A percentile compares a stretch with the other conserved stretches of the same genome.
These are phyloP conservation scores for Labeo calbasu DNA, from an alignment of 2,797 vertebrate genomes.

Conservation along the genomic window DNA sequence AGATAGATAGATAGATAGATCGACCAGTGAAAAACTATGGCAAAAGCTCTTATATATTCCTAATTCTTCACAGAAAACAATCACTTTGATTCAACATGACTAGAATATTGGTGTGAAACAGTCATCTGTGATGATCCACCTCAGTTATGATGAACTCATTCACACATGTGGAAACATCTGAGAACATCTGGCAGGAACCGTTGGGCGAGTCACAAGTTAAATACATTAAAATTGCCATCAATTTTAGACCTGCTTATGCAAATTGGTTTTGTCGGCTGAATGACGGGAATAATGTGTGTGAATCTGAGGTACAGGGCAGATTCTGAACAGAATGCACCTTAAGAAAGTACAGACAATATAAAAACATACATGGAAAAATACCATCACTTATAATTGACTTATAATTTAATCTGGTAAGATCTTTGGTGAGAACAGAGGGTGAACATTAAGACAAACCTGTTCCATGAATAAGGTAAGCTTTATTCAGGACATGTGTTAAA, in stretches of 20 bases:
- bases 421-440: too few species aligned
- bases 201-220: slow-evolving; percentile 66
- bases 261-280: slow-evolving; percentile 73
- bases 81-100: not conserved
- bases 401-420: too few species aligned
- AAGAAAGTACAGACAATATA: too few species aligned
- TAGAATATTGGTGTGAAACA: not conserved
- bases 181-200: slow-evolving; percentile 79
- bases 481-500: too few species aligned
- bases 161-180: slow-evolving; percentile 79
- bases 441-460: too few species aligned
- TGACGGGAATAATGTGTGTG: slow-evolving; percentile 67
- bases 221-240: slow-evolving; percentile 72
- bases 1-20: too few species aligned
- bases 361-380: too few species aligned
- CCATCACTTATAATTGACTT: too few species aligned
- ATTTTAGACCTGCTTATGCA: slow-evolving; percentile 78
- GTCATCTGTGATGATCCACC: too few species aligned
- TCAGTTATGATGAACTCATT: slow-evolving; percentile 10
- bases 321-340: not conserved
- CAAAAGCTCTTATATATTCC: too few species aligned
- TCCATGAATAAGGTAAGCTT: too few species aligned
- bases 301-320: not conserved
- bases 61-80: not conserved
- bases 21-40: not conserved